Conservation (phyloP, 2,888 invertebrate species). For the Cordilura impudica region DNA sequence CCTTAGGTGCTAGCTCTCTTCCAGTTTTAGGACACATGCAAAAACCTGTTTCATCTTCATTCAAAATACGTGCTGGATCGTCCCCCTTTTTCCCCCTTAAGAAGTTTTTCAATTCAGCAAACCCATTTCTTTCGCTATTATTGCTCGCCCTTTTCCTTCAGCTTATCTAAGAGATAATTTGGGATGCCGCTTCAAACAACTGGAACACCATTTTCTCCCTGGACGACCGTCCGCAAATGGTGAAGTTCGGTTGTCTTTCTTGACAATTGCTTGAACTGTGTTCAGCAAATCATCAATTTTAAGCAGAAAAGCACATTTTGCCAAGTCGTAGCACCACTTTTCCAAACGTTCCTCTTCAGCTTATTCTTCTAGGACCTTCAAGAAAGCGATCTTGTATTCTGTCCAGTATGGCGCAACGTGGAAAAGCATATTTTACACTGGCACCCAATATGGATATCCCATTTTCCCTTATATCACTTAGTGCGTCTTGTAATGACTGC, state of each 20-base stretch:
- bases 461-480: too few relatives aligned
- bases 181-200: slow-evolving; percentile 17
- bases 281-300: too few relatives aligned
- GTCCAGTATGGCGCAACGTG: too few relatives aligned
- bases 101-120: slow-evolving; percentile 3
- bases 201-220: background rate
- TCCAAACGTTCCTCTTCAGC: slow-evolving; percentile 19
- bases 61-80: slow-evolving; percentile 21
- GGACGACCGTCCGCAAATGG: slow-evolving; percentile 14
- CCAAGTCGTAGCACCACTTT: too few relatives aligned
- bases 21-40: slow-evolving; percentile 24
- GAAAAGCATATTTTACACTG: too few relatives aligned
- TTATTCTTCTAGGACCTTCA: too few relatives aligned
- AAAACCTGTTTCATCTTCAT: slow-evolving; percentile 15
- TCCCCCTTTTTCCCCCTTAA: background rate
- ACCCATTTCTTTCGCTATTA: slow-evolving; percentile 37
- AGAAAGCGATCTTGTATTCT: too few relatives aligned
- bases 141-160: slow-evolving; percentile 16
- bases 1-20: slow-evolving; percentile 32
- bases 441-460: too few relatives aligned
- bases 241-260: slow-evolving; percentile 1
- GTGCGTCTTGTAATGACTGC: too few relatives aligned
- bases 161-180: slow-evolving; percentile 11
- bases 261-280: too few relatives aligned
- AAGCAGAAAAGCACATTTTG: slow-evolving; percentile 32